A percentile compares a stretch with the other conserved stretches of the same genome.
Conservation (phyloP, 2,888 invertebrate genomes). For the Phaonia tiefii region DNA sequence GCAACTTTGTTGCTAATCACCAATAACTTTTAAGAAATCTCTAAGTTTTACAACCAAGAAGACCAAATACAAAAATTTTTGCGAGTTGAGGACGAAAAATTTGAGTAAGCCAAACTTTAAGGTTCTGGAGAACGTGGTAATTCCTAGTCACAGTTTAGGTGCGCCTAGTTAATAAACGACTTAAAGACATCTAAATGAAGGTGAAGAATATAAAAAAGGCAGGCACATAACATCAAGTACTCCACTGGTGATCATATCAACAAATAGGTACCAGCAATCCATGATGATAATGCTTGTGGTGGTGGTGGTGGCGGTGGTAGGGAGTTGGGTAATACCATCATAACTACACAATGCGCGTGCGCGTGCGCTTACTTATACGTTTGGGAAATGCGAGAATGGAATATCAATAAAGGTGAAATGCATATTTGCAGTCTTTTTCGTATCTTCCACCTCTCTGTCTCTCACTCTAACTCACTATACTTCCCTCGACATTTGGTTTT, state of each 20-base stretch:
- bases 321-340: constrained; percentile 18
- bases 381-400: constrained; percentile 41
- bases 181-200: constrained; percentile 5
- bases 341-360: constrained; percentile 35
- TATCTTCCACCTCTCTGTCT: no score
- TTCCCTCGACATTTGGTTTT: no score
- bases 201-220: constrained; percentile 25
- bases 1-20: constrained; percentile 54
- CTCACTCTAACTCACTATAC: no score
- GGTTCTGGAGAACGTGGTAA: neutral
- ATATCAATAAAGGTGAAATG: constrained; percentile 56
- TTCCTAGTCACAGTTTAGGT: constrained; percentile 29
- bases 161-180: constrained; percentile 34
- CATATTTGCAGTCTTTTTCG: constrained; percentile 50
- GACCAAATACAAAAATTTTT: constrained; percentile 49
- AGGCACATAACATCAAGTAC: constrained; percentile 29
- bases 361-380: neutral
- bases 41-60: neutral
- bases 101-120: neutral
- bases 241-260: constrained; percentile 37
- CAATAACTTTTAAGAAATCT: constrained; percentile 22
- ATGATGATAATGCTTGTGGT: neutral
- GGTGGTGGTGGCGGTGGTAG: neutral
- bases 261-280: constrained; percentile 29
- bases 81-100: constrained; percentile 2